phyloP scores from a whole-genome alignment of 2,797 vertebrate species.

The Fistularia commersonii region DNA sequence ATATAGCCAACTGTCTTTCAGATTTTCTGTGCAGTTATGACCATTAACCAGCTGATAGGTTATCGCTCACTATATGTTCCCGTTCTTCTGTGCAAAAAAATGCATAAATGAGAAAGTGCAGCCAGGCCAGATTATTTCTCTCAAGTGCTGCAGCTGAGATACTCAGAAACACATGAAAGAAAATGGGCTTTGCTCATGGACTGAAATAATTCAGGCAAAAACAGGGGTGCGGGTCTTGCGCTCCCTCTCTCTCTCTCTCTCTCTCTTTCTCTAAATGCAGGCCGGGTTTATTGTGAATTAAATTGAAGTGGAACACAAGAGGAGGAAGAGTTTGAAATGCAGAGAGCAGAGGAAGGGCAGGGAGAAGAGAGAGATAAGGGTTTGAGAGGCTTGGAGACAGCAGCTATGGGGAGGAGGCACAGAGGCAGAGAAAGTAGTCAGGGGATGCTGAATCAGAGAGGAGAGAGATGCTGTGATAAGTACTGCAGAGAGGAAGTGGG shows the following conservation, averaged over 20 bases:
- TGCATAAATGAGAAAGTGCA: constrained; percentile 49
- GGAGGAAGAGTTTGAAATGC: constrained; percentile 56
- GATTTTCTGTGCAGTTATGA: constrained; percentile 10
- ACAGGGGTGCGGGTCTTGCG: constrained; percentile 10
- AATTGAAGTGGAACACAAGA: constrained; percentile 64
- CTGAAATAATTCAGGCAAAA: constrained; percentile 47
- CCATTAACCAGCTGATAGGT: constrained; percentile 35
- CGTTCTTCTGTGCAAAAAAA: constrained; percentile 50
- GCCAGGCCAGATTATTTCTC: constrained; percentile 37
- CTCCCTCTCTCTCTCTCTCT: too few relatives aligned
- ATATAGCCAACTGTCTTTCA: too few relatives aligned
- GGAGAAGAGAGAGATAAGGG: constrained; percentile 48
- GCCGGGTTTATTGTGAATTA: constrained; percentile 63
- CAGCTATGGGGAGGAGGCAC: constrained; percentile 60
- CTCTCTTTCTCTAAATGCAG: constrained; percentile 36
- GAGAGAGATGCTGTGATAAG: constrained; percentile 66
- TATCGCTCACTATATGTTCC: constrained; percentile 33
- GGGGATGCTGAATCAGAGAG: constrained; percentile 59
- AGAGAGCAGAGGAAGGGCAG: constrained; percentile 51
- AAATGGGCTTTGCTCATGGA: constrained; percentile 44
- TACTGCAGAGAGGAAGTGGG: constrained; percentile 63
- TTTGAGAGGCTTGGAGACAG: constrained; percentile 59
- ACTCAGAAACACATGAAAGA: constrained; percentile 54
- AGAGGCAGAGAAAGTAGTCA: constrained; percentile 49
- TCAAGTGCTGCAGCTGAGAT: constrained; percentile 48